A percentile compares a stretch with the other conserved stretches of the same genome.
Conservation (phyloP, 2,113 vertebrate species). For the Oryzias celebensis region DNA sequence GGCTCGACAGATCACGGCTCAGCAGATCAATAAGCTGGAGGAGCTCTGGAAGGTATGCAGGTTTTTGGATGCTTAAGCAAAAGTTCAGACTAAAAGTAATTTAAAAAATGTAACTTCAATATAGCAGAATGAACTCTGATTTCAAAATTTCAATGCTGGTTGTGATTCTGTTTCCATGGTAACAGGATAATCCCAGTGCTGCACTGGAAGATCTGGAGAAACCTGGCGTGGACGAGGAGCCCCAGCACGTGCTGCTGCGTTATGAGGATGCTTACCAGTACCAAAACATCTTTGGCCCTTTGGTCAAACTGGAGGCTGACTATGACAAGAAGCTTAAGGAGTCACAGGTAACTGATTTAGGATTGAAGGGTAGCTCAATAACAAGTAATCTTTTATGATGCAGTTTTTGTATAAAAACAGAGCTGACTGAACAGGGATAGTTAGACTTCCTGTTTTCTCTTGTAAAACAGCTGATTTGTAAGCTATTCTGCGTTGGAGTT, state of each 20-base stretch:
- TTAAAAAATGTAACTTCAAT: too few relatives aligned
- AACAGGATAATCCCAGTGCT: conserved; percentile 93
- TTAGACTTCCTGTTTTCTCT: too few relatives aligned
- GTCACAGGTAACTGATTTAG: conserved; percentile 84
- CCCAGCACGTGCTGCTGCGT: conserved; percentile 93
- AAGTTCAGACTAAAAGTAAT: too few relatives aligned
- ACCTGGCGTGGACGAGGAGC: conserved; percentile 96
- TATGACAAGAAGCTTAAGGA: conserved; percentile 99
- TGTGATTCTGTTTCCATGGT: background rate
- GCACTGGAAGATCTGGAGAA: conserved; percentile 97
- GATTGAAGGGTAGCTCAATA: too few relatives aligned
- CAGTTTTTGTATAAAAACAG: too few relatives aligned
- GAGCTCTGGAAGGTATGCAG: conserved; percentile 93
- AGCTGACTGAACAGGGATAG: too few relatives aligned
- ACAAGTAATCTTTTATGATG: too few relatives aligned
- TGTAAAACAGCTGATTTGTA: too few relatives aligned
- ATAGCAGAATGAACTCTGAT: background rate
- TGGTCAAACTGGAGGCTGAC: conserved; percentile 97
- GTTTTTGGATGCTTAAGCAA: background rate
- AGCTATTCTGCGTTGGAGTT: too few relatives aligned
- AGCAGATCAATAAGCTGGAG: conserved; percentile 98
- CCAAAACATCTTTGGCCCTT: conserved; percentile 97
- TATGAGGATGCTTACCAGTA: conserved; percentile 99
- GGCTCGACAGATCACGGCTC: conserved; percentile 94
- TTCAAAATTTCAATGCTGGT: background rate